Percentiles rank a stretch among this genome's conserved stretches.
phyloP scores from a whole-genome alignment of 2,888 invertebrate genomes.

The Patella caerulea region DNA sequence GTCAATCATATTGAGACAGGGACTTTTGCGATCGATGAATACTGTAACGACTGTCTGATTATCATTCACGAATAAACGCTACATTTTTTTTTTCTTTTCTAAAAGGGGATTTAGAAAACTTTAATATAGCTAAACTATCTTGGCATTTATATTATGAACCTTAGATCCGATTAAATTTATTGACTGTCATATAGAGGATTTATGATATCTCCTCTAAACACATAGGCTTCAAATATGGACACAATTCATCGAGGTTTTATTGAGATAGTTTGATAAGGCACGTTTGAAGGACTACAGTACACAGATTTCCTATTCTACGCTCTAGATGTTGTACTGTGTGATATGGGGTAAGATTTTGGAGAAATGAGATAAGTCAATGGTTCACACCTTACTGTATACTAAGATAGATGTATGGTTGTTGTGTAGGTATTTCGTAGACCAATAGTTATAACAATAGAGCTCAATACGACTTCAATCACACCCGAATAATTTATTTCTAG shows the following conservation, averaged over 20 bases:
- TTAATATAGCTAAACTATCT: no score
- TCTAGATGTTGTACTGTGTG: no score
- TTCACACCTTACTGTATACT: neutral
- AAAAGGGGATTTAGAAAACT: no score
- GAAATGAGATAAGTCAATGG: no score
- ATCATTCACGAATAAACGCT: no score
- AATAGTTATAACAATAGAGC: neutral
- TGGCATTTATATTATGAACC: constrained; percentile 9
- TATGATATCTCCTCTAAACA: constrained; percentile 1
- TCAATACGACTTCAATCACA: constrained; percentile 4
- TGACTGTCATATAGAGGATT: constrained; percentile 7
- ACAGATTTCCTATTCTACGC: no score
- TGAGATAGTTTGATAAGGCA: constrained; percentile 1
- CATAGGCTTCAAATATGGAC: neutral
- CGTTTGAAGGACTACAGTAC: neutral
- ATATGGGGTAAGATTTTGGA: no score
- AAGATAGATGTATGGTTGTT: neutral
- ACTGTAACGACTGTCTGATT: no score
- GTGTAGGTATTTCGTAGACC: neutral
- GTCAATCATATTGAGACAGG: no score
- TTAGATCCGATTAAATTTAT: constrained; percentile 4
- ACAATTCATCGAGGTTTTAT: constrained; percentile 5
- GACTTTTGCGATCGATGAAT: no score
- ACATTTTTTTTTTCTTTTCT: no score
- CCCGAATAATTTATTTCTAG: neutral